Base-by-base conservation (phyloP, 2,888 invertebrate species). In the Chrysolina haemoptera region DNA sequence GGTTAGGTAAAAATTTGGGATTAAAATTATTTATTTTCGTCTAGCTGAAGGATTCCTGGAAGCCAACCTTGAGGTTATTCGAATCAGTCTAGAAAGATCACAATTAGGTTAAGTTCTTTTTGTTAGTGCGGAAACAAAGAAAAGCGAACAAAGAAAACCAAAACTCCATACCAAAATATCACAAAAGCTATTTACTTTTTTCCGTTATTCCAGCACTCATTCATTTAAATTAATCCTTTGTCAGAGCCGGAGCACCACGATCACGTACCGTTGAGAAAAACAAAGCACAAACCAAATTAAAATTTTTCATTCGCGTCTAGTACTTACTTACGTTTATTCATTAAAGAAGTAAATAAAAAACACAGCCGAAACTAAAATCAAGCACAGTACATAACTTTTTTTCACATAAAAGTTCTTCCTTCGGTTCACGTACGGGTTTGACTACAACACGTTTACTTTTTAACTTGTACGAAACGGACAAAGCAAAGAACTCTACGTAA, bases 151-250 rank as follows among this genome's bases (percentile, higher is more conserved):
- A 70, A 68, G 63, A 65, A n/a, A 67, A 70, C 55, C 27, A 27
- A 53, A 46, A 66, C 11, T 48, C 27, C 43, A 68, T 40, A 63
- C 50, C 48, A 68, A 68, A 68, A 62, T 69, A 62, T 41, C 64
- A 76, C 63, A 64, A 77, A 73, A 73, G 67, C 22, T 78, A 78
- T 72, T 76, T 78, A 78, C 78, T 78, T 78, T 75, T 75, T 76
- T 74, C 74, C 68, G 76, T 74, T 68, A 72, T 74, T n/a, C 78
- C 78, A 71, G 72, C 71, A 70, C 69, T 70, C 67, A 65, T 66
- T 71, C 71, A 69, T 67, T 71, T 68, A 69, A 73, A 64, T 64
- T 69, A 73, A 78, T 78, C 76, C 78, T 75, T 69, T 77, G 77
- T 78, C 62, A 70, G 40, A 73, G 69, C 66, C 63, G 63, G 70